Evolutionary conservation across 2,888 invertebrate species (phyloP).

Genomic region (Epsilonema sp.): DNA sequence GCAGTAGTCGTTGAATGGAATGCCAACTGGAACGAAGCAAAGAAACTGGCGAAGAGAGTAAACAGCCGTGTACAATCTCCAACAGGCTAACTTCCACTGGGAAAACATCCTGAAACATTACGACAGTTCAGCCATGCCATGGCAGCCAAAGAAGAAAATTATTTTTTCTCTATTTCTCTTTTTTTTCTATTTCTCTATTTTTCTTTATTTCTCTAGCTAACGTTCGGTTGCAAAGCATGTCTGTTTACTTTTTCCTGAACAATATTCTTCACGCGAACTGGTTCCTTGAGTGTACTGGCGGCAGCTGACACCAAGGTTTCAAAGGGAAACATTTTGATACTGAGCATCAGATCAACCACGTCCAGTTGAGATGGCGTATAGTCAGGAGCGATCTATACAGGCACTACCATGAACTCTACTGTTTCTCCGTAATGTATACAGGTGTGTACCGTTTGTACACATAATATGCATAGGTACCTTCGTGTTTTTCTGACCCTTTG

Average conservation of each 20-base stretch:
- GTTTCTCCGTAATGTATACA: too few relatives aligned
- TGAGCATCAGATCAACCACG: slow-evolving; percentile 54
- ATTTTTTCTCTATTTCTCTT: background rate
- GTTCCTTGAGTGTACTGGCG: slow-evolving; percentile 57
- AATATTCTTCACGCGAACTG: slow-evolving; percentile 27
- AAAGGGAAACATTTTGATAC: slow-evolving; percentile 59
- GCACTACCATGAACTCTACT: too few relatives aligned
- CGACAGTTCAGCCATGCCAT: too few relatives aligned
- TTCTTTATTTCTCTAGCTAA: too few relatives aligned
- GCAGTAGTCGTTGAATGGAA: slow-evolving; percentile 49
- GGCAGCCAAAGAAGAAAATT: background rate
- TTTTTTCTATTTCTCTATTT: too few relatives aligned
- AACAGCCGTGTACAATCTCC: slow-evolving; percentile 54
- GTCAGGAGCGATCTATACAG: slow-evolving; percentile 11
- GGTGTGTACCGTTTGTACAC: too few relatives aligned
- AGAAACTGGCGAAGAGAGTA: slow-evolving; percentile 41
- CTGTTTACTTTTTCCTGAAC: slow-evolving; percentile 4
- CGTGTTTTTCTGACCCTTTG: slow-evolving; percentile 12
- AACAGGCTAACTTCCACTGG: slow-evolving; percentile 55
- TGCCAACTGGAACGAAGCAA: slow-evolving; percentile 58
- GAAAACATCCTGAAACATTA: slow-evolving; percentile 28
- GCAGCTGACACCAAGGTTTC: slow-evolving; percentile 62
- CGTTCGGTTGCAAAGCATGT: too few relatives aligned
- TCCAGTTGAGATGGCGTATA: slow-evolving; percentile 41
- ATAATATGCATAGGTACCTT: too few relatives aligned